phyloP scores from a whole-genome alignment of 2,888 invertebrate genomes.

The Trachelus troglodyta region DNA sequence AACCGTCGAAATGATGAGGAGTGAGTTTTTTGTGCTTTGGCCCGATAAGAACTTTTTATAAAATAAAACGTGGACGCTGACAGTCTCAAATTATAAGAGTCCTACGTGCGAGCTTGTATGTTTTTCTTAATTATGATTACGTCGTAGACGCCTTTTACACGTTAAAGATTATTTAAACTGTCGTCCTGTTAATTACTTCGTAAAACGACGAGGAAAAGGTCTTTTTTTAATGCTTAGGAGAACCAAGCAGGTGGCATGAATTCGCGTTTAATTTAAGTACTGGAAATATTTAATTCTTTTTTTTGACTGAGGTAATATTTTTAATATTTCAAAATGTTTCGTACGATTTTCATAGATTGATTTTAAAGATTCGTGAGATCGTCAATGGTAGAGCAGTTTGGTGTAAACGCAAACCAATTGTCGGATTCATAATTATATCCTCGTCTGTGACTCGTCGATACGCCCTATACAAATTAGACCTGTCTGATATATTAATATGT shows the following conservation, averaged over 20 bases:
- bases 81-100: not conserved
- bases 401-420: not conserved
- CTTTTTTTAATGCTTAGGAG: not conserved
- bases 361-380: not conserved
- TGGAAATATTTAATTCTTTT: not conserved
- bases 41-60: not conserved
- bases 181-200: not conserved
- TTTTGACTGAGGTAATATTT: not conserved
- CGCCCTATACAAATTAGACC: not conserved
- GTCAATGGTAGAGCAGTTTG: not conserved
- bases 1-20: not conserved
- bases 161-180: not conserved
- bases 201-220: not conserved
- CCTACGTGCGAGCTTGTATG: not conserved
- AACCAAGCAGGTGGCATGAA: not conserved
- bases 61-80: not conserved
- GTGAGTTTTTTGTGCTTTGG: not conserved
- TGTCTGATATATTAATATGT: not conserved
- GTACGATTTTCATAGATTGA: not conserved
- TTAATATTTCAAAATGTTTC: not conserved
- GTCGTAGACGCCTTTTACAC: not conserved
- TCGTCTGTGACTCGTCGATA: not conserved
- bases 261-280: not conserved
- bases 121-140: not conserved
- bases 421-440: not conserved